Evolutionary conservation across 1,140 invertebrate genomes (phyloP), one percentile per base, ranked within the genome.

Genomic region (Tetragnatha versicolor): DNA sequence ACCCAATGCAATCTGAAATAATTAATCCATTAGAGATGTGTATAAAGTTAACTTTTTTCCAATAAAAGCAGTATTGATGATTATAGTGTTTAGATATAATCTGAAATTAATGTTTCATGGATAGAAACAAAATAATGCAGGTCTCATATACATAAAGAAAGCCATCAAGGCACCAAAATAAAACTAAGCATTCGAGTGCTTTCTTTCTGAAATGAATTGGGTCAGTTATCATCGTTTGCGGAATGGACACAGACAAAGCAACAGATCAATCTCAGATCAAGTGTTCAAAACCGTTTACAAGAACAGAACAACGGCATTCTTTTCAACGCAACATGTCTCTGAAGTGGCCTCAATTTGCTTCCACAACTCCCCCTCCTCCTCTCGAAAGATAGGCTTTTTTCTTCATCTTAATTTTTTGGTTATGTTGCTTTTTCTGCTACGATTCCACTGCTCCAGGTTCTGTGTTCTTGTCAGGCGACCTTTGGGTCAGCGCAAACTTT

Each of bases 381-480:
- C 20, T 20, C 22, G 39, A 47, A 45, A 22, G 37, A 42, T 20
- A 25, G 27, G 27, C 12, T 27, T 4, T 45, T 65, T 66, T 58
- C 35, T n/a, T 58, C n/a, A 5, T 47, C 31, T 66, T 61, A 3
- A 12, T 31, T 66, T 27, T 65, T 9, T 39, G 7, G 37, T 60
- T 35, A 60, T 12, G 22, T 60, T 42, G 45, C 45, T 66, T 66
- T 27, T 58, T 63, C 22, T 66, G 35, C 63, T 42, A 42, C 27
- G 42, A 66, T 66, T 66, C 25, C 25, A 47, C 7, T 29, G 22
- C 49, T 66, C 63, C 63, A 39, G 22, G 63, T 66, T 66, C 22
- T 20, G 27, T 29, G 39, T 66, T 66, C 63, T 66, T 66, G 63
- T 66, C 39, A 35, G 39, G 49, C 63, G 25, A 66, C 39, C 25